A percentile compares a stretch with the other conserved stretches of the same genome.
These are phyloP conservation scores for Conopomorpha cramerella DNA, from an alignment of 1,140 invertebrate species.

Conservation along the genomic window DNA sequence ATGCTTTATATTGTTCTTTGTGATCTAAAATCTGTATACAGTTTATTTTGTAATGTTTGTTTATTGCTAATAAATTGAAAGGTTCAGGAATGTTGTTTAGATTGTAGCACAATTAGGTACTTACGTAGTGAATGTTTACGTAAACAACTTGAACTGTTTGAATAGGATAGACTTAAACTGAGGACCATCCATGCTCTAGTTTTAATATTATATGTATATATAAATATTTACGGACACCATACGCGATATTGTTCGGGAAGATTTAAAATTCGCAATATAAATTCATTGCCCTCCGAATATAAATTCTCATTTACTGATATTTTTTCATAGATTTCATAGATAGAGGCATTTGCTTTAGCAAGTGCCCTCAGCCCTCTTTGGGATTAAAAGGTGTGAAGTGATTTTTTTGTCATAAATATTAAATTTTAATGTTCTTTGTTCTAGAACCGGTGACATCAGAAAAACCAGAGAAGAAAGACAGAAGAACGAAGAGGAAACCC, in stretches of 20 bases:
- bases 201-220: too few relatives aligned
- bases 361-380: too few relatives aligned
- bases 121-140: background rate
- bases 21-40: too few relatives aligned
- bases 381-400: too few relatives aligned
- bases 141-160: background rate
- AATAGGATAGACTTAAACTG: too few relatives aligned
- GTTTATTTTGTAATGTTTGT: too few relatives aligned
- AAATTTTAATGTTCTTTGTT: conserved; percentile 6
- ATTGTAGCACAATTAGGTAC: background rate
- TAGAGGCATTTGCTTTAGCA: too few relatives aligned
- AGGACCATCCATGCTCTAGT: too few relatives aligned
- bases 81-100: background rate
- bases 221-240: too few relatives aligned
- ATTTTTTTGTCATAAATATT: background rate
- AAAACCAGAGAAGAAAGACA: conserved; percentile 71
- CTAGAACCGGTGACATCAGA: conserved; percentile 64
- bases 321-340: background rate
- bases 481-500: conserved; percentile 83
- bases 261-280: background rate
- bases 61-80: background rate
- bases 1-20: background rate
- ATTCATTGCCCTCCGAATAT: background rate
- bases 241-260: too few relatives aligned
- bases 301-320: background rate